These are phyloP conservation scores for Seira musarum DNA, from an alignment of 2,888 invertebrate species.

Conservation along the genomic window DNA sequence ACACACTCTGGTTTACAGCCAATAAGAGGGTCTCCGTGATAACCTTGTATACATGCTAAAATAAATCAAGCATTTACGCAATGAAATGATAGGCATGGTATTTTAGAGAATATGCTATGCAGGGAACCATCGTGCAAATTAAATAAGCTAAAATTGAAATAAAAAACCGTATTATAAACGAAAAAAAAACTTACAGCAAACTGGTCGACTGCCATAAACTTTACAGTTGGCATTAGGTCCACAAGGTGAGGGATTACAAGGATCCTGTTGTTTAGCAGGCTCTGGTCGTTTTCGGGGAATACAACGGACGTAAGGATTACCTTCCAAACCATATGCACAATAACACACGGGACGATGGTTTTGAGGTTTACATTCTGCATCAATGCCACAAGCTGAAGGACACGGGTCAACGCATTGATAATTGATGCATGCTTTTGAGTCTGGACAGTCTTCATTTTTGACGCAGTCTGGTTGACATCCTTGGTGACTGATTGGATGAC, in stretches of 20 bases:
- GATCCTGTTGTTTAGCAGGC: conserved; percentile 70
- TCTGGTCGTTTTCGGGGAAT: conserved; percentile 68
- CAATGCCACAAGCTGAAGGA: conserved; percentile 51
- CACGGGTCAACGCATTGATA: conserved; percentile 69
- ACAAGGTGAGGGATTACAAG: conserved; percentile 84
- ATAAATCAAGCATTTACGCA: conserved; percentile 85
- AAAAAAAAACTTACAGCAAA: conserved; percentile 88
- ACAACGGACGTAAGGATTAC: conserved; percentile 81
- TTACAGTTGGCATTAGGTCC: conserved; percentile 90
- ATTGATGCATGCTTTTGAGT: conserved; percentile 79
- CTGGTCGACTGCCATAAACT: conserved; percentile 83
- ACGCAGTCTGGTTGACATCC: conserved; percentile 81
- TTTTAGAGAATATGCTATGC: too few relatives aligned
- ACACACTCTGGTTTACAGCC: conserved; percentile 76
- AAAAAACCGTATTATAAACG: too few relatives aligned
- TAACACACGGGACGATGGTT: conserved; percentile 78
- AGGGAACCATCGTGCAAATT: too few relatives aligned
- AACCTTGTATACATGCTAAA: conserved; percentile 87
- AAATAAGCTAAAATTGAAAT: too few relatives aligned
- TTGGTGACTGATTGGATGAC: conserved; percentile 79
- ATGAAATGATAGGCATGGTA: too few relatives aligned
- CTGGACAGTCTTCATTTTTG: conserved; percentile 86
- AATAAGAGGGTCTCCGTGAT: conserved; percentile 82
- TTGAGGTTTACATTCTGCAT: conserved; percentile 57
- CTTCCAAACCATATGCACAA: conserved; percentile 83